A percentile compares a stretch with the other conserved stretches of the same genome.
Evolutionary conservation across 2,888 invertebrate genomes (phyloP).

Genomic region (Notodonta ziczac): DNA sequence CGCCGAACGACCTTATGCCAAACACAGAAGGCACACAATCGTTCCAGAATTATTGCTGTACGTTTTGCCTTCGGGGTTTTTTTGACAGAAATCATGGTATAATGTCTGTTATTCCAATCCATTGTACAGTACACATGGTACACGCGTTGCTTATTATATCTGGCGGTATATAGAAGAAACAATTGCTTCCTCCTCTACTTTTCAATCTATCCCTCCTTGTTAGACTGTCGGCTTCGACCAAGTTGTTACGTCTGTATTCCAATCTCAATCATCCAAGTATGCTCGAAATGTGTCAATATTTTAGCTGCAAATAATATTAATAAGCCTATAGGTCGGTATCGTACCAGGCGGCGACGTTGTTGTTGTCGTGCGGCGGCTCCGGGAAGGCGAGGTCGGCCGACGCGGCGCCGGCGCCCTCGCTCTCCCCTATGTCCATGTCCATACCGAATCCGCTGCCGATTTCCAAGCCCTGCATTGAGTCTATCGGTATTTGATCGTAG

Average conservation of each 20-base stretch:
- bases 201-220: not conserved
- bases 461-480: slow-evolving; percentile 97
- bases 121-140: no score
- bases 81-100: no score
- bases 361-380: slow-evolving; percentile 94
- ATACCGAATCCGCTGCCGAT: slow-evolving; percentile 94
- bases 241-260: no score
- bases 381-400: slow-evolving; percentile 93
- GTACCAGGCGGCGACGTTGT: slow-evolving; percentile 98
- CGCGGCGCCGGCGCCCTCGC: slow-evolving; percentile 90
- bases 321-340: slow-evolving; percentile 94
- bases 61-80: no score
- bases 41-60: no score
- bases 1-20: no score
- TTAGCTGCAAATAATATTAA: slow-evolving; percentile 13
- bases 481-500: slow-evolving; percentile 99
- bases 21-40: no score
- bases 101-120: no score
- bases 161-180: no score
- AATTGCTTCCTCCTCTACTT: no score
- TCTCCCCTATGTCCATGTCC: slow-evolving; percentile 96
- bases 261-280: not conserved
- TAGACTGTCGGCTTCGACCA: no score
- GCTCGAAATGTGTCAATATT: not conserved
- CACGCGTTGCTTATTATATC: no score